Percentiles rank a stretch among this genome's conserved stretches.
These are phyloP conservation scores for Buceros bicornis DNA, from an alignment of 2,797 vertebrate genomes.

Conservation along the genomic window DNA sequence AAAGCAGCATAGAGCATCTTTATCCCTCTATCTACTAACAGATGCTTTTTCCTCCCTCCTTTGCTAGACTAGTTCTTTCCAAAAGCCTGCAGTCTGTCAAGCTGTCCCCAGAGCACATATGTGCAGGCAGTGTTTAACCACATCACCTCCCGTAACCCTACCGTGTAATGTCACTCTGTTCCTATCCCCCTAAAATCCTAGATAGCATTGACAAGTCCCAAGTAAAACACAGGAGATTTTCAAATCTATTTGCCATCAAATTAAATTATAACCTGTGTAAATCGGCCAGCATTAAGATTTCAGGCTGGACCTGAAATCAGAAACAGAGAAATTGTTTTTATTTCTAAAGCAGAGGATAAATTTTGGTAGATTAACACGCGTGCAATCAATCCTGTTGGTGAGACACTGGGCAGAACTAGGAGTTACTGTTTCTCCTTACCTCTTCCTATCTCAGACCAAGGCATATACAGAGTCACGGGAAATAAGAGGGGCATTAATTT, in stretches of 20 bases:
- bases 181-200: background rate
- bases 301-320: background rate
- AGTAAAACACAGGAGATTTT: background rate
- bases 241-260: background rate
- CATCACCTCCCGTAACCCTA: conserved; percentile 4
- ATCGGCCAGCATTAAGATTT: background rate
- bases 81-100: conserved; percentile 18
- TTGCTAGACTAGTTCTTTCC: conserved; percentile 6
- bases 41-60: background rate
- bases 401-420: background rate
- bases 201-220: background rate
- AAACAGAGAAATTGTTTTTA: background rate
- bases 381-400: background rate
- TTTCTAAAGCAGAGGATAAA: conserved; percentile 5
- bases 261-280: background rate
- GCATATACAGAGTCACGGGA: background rate
- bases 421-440: background rate
- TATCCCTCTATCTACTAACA: conserved; percentile 26
- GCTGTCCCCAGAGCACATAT: conserved; percentile 2
- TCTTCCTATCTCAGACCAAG: background rate
- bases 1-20: conserved; percentile 40
- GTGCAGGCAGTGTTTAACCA: background rate
- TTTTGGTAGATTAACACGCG: conserved; percentile 6
- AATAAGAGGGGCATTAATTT: background rate
- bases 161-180: background rate